Evolutionary conservation across 2,797 vertebrate species (phyloP), one percentile per base, ranked within the genome.

Genomic region (Arrhamphus sclerolepis): DNA sequence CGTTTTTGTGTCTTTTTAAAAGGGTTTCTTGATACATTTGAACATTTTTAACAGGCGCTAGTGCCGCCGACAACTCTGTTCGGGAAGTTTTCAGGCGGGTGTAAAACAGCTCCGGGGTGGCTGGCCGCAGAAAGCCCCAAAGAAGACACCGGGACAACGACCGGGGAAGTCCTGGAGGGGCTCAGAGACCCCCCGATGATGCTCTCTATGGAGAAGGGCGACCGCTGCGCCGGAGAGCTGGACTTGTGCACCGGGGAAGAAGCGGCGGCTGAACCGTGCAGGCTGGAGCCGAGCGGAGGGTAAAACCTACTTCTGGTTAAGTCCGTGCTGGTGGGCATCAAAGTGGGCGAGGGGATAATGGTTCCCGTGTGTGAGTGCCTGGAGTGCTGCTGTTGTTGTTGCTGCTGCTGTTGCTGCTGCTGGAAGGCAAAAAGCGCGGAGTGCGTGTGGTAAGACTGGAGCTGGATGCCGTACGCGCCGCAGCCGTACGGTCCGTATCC

Each of bases 121-220:
- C 91, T 52, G 62, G 81, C 65, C 50, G 70, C 86, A 38, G 89
- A 74, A 46, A 89, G 78, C 43, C 85, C 83, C 72, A 91, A 41
- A 26, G 90, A 75, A 29, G 91, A 81, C 80, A 69, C 90, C 73
- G 73, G 93, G 62, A 66, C 90, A 62, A 62, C 92, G 59, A 49
- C 93, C 73, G 91, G 90, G n/a, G 92, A 89, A 82, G 94, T 94
- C 89, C 93, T 92, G 24, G 94, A 92, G 9, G 94, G 92, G 81
- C 91, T 93, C 51, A 92, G 61, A 4, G 93, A 88, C 49, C 93
- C 94, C 4, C 95, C 96, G 78, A 97, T 97, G 86, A 98, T 93
- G 70, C 95, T 97, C 83, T 97, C 96, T 84, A 98, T 98, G 88
- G 96, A 97, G 91, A 97, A 97, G 19, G 96, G 93, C 1, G 96